Evolutionary conservation across 2,113 vertebrate species (phyloP).

Genomic region (Perccottus glenii): DNA sequence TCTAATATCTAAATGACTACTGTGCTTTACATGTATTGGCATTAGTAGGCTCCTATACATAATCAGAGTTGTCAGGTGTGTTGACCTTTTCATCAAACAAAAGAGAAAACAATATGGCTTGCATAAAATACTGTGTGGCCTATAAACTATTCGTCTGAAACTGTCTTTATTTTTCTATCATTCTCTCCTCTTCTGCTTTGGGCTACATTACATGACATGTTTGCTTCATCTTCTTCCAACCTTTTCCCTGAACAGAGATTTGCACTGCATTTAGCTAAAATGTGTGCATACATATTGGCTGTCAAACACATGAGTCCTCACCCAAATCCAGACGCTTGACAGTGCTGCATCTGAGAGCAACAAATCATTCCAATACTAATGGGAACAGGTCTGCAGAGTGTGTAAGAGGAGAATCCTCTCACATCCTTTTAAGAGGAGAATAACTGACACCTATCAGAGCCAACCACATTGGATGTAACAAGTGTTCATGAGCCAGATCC

Average conservation of each 20-base stretch:
- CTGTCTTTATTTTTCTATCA: background rate
- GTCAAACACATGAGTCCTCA: constrained; percentile 15
- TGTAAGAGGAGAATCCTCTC: too few relatives aligned
- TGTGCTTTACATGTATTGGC: background rate
- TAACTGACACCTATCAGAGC: constrained; percentile 26
- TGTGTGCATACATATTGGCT: constrained; percentile 24
- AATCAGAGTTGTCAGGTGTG: background rate
- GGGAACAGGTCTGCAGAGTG: constrained; percentile 24
- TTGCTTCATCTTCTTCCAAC: constrained; percentile 18
- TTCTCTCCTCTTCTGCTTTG: background rate
- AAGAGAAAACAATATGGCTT: constrained; percentile 3
- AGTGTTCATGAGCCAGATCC: constrained; percentile 40
- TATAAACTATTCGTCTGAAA: background rate
- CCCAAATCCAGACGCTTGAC: constrained; percentile 11
- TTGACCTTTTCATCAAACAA: background rate
- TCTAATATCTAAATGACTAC: background rate
- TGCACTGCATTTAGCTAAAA: constrained; percentile 28
- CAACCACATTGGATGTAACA: constrained; percentile 8
- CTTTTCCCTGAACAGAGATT: constrained; percentile 19
- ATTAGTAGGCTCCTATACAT: background rate
- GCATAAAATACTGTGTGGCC: background rate
- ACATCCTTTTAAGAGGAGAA: too few relatives aligned
- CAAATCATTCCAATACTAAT: constrained; percentile 60
- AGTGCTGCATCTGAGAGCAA: constrained; percentile 37
- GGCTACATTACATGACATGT: constrained; percentile 5